Percentiles rank a stretch among this genome's conserved stretches.
These are phyloP conservation scores for Drosophila phalerata DNA, from an alignment of 2,888 invertebrate species.

Conservation along the genomic window DNA sequence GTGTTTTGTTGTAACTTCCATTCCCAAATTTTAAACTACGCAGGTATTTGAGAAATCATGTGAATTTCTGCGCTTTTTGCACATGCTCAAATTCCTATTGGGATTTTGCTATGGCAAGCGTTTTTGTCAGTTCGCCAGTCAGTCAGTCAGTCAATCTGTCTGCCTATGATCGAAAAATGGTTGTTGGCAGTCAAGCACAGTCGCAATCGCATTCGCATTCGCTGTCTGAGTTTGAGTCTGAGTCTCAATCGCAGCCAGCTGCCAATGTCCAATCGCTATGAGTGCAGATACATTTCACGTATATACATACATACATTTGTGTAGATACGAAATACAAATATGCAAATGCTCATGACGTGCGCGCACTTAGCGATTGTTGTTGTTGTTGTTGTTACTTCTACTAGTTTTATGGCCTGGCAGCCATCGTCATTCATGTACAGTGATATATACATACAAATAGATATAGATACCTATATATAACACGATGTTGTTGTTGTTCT, in stretches of 20 bases:
- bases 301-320: conserved; percentile 13
- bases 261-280: conserved; percentile 49
- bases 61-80: conserved; percentile 25
- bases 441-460: conserved; percentile 13
- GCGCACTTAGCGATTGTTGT: conserved; percentile 48
- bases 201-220: conserved; percentile 9
- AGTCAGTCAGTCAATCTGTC: conserved; percentile 18
- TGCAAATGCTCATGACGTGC: conserved; percentile 62
- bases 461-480: conserved; percentile 11
- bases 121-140: conserved; percentile 5
- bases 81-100: conserved; percentile 15
- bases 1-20: not conserved
- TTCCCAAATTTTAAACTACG: not conserved
- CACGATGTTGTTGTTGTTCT: conserved; percentile 15
- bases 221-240: too few relatives aligned
- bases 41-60: conserved; percentile 15
- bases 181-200: conserved; percentile 36
- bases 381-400: conserved; percentile 27
- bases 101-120: conserved; percentile 5
- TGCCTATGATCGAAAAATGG: conserved; percentile 49
- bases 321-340: conserved; percentile 47
- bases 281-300: conserved; percentile 51
- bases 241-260: conserved; percentile 40
- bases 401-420: conserved; percentile 51
- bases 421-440: conserved; percentile 47